phyloP scores from a whole-genome alignment of 1,140 invertebrate genomes.

The Diachasma alloeum region DNA sequence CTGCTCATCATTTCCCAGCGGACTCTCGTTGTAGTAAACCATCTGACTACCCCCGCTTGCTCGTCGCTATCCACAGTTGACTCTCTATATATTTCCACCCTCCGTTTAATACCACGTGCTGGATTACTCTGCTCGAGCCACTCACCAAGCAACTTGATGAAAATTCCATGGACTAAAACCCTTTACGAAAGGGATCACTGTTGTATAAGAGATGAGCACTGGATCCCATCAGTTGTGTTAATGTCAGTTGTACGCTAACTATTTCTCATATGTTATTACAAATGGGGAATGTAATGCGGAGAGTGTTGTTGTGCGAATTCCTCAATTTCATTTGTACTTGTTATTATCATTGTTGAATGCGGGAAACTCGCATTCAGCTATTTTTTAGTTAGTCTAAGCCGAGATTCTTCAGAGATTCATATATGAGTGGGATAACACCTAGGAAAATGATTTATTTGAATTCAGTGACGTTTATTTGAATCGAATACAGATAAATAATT shows the following conservation, averaged over 20 bases:
- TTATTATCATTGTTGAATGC: too few relatives aligned
- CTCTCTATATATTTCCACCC: background rate
- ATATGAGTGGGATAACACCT: too few relatives aligned
- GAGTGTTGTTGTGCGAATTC: background rate
- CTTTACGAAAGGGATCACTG: background rate
- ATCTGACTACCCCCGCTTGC: background rate
- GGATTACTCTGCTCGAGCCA: background rate
- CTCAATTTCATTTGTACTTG: too few relatives aligned
- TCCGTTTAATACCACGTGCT: background rate
- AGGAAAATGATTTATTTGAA: too few relatives aligned
- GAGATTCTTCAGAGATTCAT: too few relatives aligned
- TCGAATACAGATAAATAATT: too few relatives aligned
- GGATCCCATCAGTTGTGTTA: background rate
- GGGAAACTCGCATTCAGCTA: too few relatives aligned
- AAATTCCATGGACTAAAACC: conserved; percentile 27
- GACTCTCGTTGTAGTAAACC: conserved; percentile 29
- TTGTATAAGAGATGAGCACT: background rate
- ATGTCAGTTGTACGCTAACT: background rate
- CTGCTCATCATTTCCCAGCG: conserved; percentile 50
- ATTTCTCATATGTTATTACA: background rate
- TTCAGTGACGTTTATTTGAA: too few relatives aligned
- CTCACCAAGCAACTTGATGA: conserved; percentile 23
- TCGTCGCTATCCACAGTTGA: background rate
- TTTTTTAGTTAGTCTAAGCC: too few relatives aligned
- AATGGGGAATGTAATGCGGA: background rate